Percentiles rank a stretch among this genome's conserved stretches.
Conservation (phyloP, 2,888 invertebrate genomes). For the Icerya purchasi region DNA sequence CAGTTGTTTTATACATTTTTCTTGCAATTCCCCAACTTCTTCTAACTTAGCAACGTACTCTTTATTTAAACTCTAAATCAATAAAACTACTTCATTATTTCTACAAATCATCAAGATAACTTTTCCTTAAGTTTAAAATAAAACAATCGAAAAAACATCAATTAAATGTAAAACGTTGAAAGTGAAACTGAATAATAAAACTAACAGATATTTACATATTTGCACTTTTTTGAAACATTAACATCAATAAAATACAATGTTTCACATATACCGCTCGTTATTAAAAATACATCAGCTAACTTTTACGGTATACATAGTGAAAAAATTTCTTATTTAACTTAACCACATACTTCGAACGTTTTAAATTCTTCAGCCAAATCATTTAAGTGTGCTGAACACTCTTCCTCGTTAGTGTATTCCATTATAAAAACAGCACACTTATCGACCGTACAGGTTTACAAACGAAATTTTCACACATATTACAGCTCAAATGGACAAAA, state of each 20-base stretch:
- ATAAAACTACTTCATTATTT: constrained; percentile 13
- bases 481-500: too few species aligned
- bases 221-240: too few species aligned
- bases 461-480: too few species aligned
- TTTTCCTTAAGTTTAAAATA: constrained; percentile 8
- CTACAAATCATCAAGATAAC: neutral
- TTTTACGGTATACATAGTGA: too few species aligned
- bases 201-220: too few species aligned
- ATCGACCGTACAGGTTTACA: too few species aligned
- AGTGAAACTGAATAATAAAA: neutral
- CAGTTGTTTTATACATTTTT: constrained; percentile 68
- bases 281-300: too few species aligned
- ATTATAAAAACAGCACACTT: constrained; percentile 13
- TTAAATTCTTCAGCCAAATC: constrained; percentile 57
- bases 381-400: constrained; percentile 50
- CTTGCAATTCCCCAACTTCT: constrained; percentile 60
- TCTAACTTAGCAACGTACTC: constrained; percentile 68
- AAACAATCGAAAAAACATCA: neutral
- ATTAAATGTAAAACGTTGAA: neutral
- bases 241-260: too few species aligned
- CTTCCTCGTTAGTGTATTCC: constrained; percentile 22
- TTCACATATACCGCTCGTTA: too few species aligned
- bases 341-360: constrained; percentile 53
- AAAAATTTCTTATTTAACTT: too few species aligned
- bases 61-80: constrained; percentile 47